Conservation (phyloP, 1,140 invertebrate genomes). For the Uloborus diversus region DNA sequence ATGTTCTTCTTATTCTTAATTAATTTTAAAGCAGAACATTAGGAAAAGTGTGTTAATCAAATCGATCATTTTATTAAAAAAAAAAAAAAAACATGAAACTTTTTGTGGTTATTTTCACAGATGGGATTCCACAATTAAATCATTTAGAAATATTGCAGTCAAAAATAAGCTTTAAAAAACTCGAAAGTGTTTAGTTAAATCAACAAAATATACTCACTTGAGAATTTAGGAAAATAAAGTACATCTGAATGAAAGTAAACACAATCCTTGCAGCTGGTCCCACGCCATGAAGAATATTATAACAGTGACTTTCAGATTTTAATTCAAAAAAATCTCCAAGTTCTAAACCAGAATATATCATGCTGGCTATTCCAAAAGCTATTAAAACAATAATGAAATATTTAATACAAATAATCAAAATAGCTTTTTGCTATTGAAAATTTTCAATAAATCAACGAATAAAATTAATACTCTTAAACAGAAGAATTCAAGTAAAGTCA, state of each 20-base stretch:
- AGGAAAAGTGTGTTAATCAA: no score
- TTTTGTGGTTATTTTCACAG: no score
- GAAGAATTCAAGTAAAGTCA: no score
- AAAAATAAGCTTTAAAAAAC: not conserved
- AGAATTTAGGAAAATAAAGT: constrained; percentile 94
- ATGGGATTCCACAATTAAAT: not conserved
- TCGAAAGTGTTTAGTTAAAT: not conserved
- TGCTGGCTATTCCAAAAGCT: constrained; percentile 91
- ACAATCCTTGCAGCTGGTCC: constrained; percentile 88
- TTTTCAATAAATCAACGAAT: no score
- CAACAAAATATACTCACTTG: constrained; percentile 24
- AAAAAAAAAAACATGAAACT: no score
- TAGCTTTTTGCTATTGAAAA: not conserved
- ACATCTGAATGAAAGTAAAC: constrained; percentile 95
- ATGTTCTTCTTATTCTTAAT: no score
- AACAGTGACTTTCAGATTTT: constrained; percentile 83
- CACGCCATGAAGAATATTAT: constrained; percentile 84
- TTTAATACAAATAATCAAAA: not conserved
- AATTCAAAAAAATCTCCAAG: constrained; percentile 93
- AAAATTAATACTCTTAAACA: no score
- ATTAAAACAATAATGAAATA: not conserved
- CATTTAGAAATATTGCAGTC: not conserved
- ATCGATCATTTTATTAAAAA: no score
- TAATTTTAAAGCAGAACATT: no score
- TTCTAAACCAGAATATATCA: constrained; percentile 93